Evolutionary conservation across 2,888 invertebrate genomes (phyloP).

Genomic region (Sepioteuthis lessoniana): DNA sequence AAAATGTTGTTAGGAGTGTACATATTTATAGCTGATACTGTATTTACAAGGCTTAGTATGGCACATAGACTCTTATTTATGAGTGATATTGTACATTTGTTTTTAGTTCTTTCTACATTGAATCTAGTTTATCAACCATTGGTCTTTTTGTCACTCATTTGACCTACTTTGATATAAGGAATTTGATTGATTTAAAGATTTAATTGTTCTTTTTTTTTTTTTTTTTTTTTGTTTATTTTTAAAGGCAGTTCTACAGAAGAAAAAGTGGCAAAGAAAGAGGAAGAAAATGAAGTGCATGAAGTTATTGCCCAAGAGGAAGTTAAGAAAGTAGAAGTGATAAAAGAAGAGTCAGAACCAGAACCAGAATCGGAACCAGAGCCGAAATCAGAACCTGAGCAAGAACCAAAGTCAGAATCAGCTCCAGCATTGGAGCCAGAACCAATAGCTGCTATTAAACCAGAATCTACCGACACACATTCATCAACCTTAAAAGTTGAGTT

Average conservation of each 20-base stretch:
- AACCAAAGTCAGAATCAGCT: not conserved
- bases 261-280: not conserved
- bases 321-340: slow-evolving; percentile 12
- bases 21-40: too few relatives aligned
- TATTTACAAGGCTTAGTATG: too few relatives aligned
- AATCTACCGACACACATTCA: not conserved
- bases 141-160: too few relatives aligned
- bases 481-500: not conserved
- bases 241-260: not conserved
- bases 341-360: slow-evolving; percentile 38
- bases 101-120: too few relatives aligned
- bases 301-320: not conserved
- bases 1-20: too few relatives aligned
- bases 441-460: not conserved
- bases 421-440: not conserved
- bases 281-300: not conserved
- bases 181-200: not conserved
- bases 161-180: too few relatives aligned
- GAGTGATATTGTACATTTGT: too few relatives aligned
- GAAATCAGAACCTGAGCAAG: slow-evolving; percentile 16
- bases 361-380: not conserved
- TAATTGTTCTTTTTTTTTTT: not conserved
- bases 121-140: too few relatives aligned
- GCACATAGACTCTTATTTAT: too few relatives aligned
- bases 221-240: not conserved